Evolutionary conservation across 2,888 invertebrate species (phyloP).

Genomic region (Microdon myrmicae): DNA sequence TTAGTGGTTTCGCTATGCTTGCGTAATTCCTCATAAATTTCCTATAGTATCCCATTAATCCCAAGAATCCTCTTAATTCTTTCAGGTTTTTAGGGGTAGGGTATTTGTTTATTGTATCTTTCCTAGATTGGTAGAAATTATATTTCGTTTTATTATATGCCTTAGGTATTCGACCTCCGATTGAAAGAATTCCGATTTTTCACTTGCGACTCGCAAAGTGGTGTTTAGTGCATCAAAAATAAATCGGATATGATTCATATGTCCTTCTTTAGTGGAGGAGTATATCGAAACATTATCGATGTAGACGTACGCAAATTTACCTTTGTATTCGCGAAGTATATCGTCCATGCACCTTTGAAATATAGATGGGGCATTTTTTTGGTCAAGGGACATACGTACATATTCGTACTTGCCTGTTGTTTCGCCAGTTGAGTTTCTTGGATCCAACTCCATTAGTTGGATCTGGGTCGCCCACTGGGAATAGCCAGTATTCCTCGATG

Average conservation of each 20-base stretch:
- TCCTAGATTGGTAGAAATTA: neutral
- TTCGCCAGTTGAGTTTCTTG: too few species aligned
- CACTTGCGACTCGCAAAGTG: neutral
- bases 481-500: too few species aligned
- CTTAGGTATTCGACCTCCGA: neutral
- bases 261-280: constrained; percentile 5
- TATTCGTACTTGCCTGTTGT: too few species aligned
- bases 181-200: constrained; percentile 9
- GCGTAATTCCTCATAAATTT: constrained; percentile 19
- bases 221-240: constrained; percentile 4
- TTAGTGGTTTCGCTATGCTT: constrained; percentile 22
- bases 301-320: constrained; percentile 13
- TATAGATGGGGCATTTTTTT: too few species aligned
- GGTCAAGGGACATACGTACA: too few species aligned
- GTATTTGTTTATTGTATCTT: constrained; percentile 2
- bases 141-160: neutral
- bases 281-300: constrained; percentile 19
- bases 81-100: constrained; percentile 4
- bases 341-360: constrained; percentile 18
- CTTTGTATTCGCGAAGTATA: constrained; percentile 3
- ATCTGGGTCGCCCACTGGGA: too few species aligned
- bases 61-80: constrained; percentile 11
- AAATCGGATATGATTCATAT: constrained; percentile 1
- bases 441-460: too few species aligned
- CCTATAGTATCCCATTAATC: constrained; percentile 4